Percentiles rank a stretch among this genome's conserved stretches.
These are phyloP conservation scores for Aelia acuminata DNA, from an alignment of 2,888 invertebrate species.

Conservation along the genomic window DNA sequence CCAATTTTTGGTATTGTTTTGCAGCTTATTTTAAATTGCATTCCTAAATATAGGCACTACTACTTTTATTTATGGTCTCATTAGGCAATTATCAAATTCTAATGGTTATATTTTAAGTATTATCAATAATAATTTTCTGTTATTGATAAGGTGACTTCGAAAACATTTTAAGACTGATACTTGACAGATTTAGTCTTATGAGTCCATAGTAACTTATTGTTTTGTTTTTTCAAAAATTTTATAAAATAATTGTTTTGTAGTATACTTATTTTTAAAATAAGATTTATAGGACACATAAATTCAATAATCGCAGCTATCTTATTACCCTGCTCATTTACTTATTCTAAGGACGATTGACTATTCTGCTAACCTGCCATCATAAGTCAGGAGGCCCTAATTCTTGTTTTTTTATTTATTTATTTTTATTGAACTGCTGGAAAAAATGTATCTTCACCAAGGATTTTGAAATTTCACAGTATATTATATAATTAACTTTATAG, in stretches of 20 bases:
- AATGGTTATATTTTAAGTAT: neutral
- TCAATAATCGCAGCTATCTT: neutral
- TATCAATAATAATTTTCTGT: neutral
- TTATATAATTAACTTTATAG: too few species aligned
- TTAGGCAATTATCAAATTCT: neutral
- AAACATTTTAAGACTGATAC: conserved; percentile 3
- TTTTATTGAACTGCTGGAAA: too few species aligned
- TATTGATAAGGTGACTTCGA: neutral
- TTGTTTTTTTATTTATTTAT: too few species aligned
- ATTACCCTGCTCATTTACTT: neutral
- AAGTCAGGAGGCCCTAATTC: too few species aligned
- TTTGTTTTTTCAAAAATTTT: neutral
- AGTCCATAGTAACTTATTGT: neutral
- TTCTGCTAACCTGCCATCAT: too few species aligned
- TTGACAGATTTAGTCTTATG: neutral
- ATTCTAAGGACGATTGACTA: neutral
- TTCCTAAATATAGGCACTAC: neutral
- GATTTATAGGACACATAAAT: too few species aligned
- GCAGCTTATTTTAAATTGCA: neutral
- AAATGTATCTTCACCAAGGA: too few species aligned
- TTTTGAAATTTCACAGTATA: too few species aligned
- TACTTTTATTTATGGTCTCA: conserved; percentile 42
- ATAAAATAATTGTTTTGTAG: neutral
- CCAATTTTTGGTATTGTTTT: conserved; percentile 7
- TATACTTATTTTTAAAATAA: neutral